phyloP scores from a whole-genome alignment of 2,888 invertebrate species.

The Cosmorhoe ocellata region DNA sequence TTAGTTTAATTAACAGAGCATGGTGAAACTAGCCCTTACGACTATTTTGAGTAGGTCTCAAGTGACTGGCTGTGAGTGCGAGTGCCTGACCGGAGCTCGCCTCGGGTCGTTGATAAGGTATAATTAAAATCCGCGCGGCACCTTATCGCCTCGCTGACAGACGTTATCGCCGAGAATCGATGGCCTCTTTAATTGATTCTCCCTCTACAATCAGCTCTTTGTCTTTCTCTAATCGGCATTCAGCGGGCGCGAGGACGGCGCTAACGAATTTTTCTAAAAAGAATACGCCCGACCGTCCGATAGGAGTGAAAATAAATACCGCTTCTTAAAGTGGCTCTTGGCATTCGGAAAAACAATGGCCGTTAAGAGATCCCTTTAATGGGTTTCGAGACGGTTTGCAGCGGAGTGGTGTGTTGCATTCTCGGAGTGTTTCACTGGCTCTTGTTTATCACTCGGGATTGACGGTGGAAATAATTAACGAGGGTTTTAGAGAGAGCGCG shows the following conservation, averaged over 20 bases:
- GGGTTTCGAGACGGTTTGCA: slow-evolving; percentile 30
- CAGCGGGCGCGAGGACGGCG: slow-evolving; percentile 42
- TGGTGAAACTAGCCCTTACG: too few species aligned
- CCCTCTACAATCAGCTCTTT: slow-evolving; percentile 68
- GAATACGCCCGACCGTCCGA: slow-evolving; percentile 45
- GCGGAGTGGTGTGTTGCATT: slow-evolving; percentile 15
- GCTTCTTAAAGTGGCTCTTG: slow-evolving; percentile 53
- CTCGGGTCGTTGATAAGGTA: slow-evolving; percentile 19
- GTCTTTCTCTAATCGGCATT: slow-evolving; percentile 75
- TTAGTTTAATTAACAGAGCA: too few species aligned
- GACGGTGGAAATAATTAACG: too few species aligned
- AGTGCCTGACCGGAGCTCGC: neutral
- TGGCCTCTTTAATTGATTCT: slow-evolving; percentile 79
- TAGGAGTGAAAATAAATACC: slow-evolving; percentile 58
- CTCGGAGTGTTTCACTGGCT: neutral
- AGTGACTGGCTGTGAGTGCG: too few species aligned
- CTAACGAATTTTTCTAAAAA: slow-evolving; percentile 66
- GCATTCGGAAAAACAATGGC: slow-evolving; percentile 48
- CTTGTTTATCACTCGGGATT: too few species aligned
- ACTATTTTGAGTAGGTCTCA: too few species aligned
- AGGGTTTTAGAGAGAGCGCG: too few species aligned
- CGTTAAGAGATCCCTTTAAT: slow-evolving; percentile 43
- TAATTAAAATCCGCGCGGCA: slow-evolving; percentile 55
- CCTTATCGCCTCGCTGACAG: slow-evolving; percentile 62
- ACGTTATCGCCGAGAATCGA: slow-evolving; percentile 74